A percentile compares a stretch with the other conserved stretches of the same genome.
Conservation (phyloP, 2,888 invertebrate species). For the Tetropium fuscum region DNA sequence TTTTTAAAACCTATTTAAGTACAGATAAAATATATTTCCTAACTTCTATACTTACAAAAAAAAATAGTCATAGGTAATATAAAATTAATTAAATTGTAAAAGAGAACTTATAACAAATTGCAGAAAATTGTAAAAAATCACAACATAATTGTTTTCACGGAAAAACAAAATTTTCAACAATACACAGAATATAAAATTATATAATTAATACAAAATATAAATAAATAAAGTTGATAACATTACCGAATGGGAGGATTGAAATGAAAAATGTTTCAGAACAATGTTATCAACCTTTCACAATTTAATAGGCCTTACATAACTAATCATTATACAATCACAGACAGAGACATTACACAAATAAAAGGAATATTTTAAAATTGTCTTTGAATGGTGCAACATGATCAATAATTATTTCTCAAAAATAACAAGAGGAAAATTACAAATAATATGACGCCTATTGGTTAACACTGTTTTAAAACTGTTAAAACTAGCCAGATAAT, state of each 20-base stretch:
- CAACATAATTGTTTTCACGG: constrained; percentile 25
- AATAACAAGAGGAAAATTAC: too few species aligned
- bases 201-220: constrained; percentile 37
- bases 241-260: constrained; percentile 10
- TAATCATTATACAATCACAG: constrained; percentile 44
- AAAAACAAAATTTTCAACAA: constrained; percentile 30
- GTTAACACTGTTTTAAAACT: too few species aligned
- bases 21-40: constrained; percentile 45
- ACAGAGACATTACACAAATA: constrained; percentile 25
- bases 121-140: constrained; percentile 33
- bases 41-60: constrained; percentile 45
- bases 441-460: too few species aligned
- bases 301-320: constrained; percentile 26
- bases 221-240: constrained; percentile 45
- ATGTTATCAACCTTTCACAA: constrained; percentile 48
- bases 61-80: constrained; percentile 47
- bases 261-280: constrained; percentile 23
- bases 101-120: constrained; percentile 42
- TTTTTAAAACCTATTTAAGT: constrained; percentile 46
- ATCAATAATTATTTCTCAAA: constrained; percentile 7
- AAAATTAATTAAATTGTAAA: constrained; percentile 45
- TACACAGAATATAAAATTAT: constrained; percentile 25
- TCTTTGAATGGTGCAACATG: constrained; percentile 16
- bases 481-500: too few species aligned
- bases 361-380: constrained; percentile 26